A percentile compares a stretch with the other conserved stretches of the same genome.
These are phyloP conservation scores for Tenodera sinensis DNA, from an alignment of 2,888 invertebrate genomes.

Conservation along the genomic window DNA sequence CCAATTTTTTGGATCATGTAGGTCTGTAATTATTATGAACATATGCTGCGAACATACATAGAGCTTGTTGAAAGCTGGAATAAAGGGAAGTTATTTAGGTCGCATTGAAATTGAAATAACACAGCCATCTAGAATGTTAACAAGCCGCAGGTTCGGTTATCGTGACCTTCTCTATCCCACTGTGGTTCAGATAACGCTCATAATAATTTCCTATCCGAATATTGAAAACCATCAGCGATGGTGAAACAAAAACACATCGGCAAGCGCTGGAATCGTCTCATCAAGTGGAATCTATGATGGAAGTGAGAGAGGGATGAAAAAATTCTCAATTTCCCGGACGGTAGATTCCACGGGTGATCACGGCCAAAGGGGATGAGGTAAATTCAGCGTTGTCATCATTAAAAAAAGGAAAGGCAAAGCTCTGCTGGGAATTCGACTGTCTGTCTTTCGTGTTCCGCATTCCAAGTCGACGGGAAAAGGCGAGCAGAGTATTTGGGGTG, in stretches of 20 bases:
- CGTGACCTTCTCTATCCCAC: not conserved
- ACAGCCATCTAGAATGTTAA: not conserved
- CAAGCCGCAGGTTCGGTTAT: not conserved
- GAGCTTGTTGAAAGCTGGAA: not conserved
- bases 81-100: not conserved
- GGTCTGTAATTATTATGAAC: no score
- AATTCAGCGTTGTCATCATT: not conserved
- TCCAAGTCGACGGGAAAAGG: not conserved
- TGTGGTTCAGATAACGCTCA: not conserved
- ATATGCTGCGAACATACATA: no score
- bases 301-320: not conserved
- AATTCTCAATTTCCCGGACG: not conserved
- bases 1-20: no score
- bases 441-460: not conserved
- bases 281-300: not conserved
- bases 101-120: not conserved
- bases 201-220: not conserved
- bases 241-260: not conserved
- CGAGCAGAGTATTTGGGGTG: not conserved
- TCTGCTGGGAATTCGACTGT: not conserved
- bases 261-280: no score
- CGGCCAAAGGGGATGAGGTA: not conserved
- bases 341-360: not conserved
- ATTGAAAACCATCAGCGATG: not conserved
- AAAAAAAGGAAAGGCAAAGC: not conserved